phyloP scores from a whole-genome alignment of 1,140 invertebrate species.

The Micrasema minimum region DNA sequence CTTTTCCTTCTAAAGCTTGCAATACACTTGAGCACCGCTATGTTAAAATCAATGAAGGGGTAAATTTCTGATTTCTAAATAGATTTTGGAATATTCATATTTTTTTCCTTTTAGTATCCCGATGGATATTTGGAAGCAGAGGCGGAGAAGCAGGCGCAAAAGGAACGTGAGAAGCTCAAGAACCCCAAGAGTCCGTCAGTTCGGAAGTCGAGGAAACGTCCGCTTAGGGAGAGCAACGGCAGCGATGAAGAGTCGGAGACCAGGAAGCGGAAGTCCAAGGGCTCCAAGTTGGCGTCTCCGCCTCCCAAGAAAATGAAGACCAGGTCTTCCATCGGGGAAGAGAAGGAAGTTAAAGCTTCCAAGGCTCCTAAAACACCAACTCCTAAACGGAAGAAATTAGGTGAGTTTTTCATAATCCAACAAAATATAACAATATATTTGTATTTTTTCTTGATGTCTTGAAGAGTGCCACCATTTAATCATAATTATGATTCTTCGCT shows the following conservation, averaged over 20 bases:
- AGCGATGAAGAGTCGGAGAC: slow-evolving; percentile 31
- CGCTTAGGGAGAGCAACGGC: slow-evolving; percentile 56
- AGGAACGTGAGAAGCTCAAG: slow-evolving; percentile 55
- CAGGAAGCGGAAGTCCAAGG: slow-evolving; percentile 35
- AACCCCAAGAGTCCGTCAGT: slow-evolving; percentile 45
- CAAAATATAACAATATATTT: too few species aligned
- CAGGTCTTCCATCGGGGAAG: slow-evolving; percentile 41
- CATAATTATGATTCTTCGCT: too few species aligned
- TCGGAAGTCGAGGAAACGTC: slow-evolving; percentile 56
- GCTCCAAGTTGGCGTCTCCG: slow-evolving; percentile 51
- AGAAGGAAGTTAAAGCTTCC: slow-evolving; percentile 14
- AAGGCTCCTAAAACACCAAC: slow-evolving; percentile 45
- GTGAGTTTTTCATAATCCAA: background rate
- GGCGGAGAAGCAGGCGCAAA: slow-evolving; percentile 64
- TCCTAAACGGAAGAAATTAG: slow-evolving; percentile 47
- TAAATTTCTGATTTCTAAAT: too few species aligned
- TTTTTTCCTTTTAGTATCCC: slow-evolving; percentile 73
- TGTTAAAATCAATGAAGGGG: too few species aligned
- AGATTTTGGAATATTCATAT: too few species aligned
- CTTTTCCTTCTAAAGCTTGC: too few species aligned
- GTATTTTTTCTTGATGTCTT: too few species aligned
- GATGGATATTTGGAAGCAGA: slow-evolving; percentile 80
- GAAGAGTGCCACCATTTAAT: too few species aligned
- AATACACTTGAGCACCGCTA: too few species aligned
- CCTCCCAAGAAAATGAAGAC: slow-evolving; percentile 55